Evolutionary conservation across 2,797 vertebrate genomes (phyloP), one percentile per base, ranked within the genome.

Genomic region (Siniperca scherzeri): DNA sequence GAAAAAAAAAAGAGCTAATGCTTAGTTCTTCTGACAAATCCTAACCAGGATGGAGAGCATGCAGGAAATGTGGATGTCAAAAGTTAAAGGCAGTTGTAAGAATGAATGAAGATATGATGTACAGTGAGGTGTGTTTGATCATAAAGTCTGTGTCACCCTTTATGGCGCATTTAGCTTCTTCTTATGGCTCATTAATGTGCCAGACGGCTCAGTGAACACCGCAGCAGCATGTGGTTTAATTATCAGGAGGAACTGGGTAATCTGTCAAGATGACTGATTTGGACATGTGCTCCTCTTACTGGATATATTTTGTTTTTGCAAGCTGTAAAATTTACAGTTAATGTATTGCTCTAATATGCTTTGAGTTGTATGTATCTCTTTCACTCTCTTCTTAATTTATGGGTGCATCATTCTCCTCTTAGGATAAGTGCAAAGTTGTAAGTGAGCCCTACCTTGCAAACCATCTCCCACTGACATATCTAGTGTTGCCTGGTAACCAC

Each of bases 401-500:
- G 59, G 36, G 3, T 13, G 44, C 65, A 84, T 77, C 0, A 2
- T 70, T 85, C 71, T 81, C 74, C 66, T 85, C 33, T 82, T 46
- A 62, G 61, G 80, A 81, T 75, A 55, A 85, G 77, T 72, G 68
- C 50, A 74, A 73, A 83, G 84, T 90, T 92, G 71, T 83, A 83
- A 84, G 65, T 64, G 72, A 82, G 59, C 22, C 36, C 42, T 83
- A 68, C 81, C 74, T 89, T 67, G 61, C 77, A 84, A 88, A 90
- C 57, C 1, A 2, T 85, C 82, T 92, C 74, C 27, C 75, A 76
- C 83, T 82, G 81, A 82, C 70, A 83, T 81, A 67, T 84, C 77
- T 84, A 85, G 64, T 87, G 93, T 95, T 95, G 91, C 93, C 83
- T 86, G 87, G 93, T 86, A 95, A 94, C 93, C 74, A 87, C 73